These are phyloP conservation scores for Lontra canadensis DNA, from an alignment of 2,113 vertebrate species.

Conservation along the genomic window DNA sequence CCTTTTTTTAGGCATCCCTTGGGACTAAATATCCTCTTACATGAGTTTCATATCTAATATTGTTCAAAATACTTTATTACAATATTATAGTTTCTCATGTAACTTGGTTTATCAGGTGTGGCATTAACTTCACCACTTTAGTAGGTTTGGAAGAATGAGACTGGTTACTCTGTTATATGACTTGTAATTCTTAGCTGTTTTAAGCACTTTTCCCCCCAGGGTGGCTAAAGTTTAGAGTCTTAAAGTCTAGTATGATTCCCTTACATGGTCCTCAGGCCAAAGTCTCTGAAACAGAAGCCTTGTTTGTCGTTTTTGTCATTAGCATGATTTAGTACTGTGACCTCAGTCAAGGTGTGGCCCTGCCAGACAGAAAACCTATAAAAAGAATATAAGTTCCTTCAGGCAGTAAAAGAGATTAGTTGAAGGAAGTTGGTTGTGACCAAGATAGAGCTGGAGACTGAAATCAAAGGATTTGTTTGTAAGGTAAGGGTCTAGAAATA, in stretches of 20 bases:
- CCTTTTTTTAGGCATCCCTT: neutral
- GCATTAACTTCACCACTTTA: neutral
- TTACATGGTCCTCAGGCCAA: neutral
- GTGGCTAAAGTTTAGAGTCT: neutral
- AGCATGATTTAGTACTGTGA: neutral
- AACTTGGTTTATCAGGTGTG: neutral
- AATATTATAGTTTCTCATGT: neutral
- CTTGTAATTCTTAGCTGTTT: neutral
- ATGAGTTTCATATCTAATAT: neutral
- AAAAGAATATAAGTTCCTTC: neutral
- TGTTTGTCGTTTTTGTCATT: neutral
- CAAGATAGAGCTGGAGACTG: neutral
- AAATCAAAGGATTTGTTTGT: neutral
- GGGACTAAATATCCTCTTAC: neutral
- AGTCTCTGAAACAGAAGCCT: neutral
- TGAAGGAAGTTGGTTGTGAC: neutral
- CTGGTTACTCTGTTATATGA: neutral
- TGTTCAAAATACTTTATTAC: neutral
- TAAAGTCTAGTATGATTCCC: neutral
- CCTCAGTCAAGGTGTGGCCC: neutral
- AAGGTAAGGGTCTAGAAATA: neutral
- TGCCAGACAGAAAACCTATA: neutral
- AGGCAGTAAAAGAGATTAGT: neutral
- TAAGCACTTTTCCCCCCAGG: neutral
- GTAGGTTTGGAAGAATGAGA: neutral